Base-by-base conservation (phyloP, 1,140 invertebrate genomes). In the Phymastichus coffea region DNA sequence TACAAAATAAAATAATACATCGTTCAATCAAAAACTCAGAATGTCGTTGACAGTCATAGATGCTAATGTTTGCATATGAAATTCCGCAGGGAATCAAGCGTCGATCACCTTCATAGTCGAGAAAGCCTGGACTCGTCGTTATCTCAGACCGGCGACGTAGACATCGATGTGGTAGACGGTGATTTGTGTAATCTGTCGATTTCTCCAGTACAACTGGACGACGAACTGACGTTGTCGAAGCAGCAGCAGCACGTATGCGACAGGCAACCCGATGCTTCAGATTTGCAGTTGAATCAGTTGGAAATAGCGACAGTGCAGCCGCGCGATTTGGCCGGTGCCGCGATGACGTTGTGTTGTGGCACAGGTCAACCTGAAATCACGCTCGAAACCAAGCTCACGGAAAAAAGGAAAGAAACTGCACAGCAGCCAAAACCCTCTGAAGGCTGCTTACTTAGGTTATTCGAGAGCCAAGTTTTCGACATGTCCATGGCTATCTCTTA, bases 401-500 rank as follows among this genome's bases (percentile, higher is more conserved):
- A 66, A 6, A 72, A 74, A 40, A 68, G 71, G 41, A 74, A 78
- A 44, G 72, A 77, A 55, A 79, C 72, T 8, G 72, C 69, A 25
- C 76, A 79, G 51, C 77, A 79, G 51, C 77, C 77, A 23, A 79
- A 80, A 61, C 72, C 78, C 1, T 70, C 73, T 20, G 77, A 79
- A 28, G 77, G 76, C 22, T 79, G 89, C 77, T 81, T 99, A 48
- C 80, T 98, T 57, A 82, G 96, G 66, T 83, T 99, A 66, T 97
- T 99, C 72, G 95, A 99, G 78, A 97, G 95, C 63, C 94, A 94
- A 81, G 84, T 97, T 54, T 99, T 99, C 77, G 93, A 98, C 75
- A 97, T 98, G 86, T 93, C 93, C 57, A 97, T 98, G 85, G 96
- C 95, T 20, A 94, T 99, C 71, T 93, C 92, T 72, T 98, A 99